Evolutionary conservation across 2,888 invertebrate genomes (phyloP).

Genomic region (Onchidella celtica): DNA sequence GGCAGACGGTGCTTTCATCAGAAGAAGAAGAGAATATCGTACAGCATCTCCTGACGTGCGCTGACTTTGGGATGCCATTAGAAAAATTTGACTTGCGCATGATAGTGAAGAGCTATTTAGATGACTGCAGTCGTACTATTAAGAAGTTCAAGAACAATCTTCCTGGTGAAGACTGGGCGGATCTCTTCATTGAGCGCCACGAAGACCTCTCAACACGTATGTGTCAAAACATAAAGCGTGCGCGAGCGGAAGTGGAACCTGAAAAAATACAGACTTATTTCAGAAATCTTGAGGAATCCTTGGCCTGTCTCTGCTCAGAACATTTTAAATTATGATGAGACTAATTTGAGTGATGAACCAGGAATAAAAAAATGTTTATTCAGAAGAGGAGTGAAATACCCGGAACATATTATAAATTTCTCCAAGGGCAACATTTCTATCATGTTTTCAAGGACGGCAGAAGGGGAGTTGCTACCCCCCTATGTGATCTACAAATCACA

Average conservation of each 20-base stretch:
- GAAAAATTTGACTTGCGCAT: conserved; percentile 37
- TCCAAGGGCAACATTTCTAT: conserved; percentile 73
- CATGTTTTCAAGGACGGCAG: conserved; percentile 79
- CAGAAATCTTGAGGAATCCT: conserved; percentile 9
- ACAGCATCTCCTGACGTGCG: conserved; percentile 9
- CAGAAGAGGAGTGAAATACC: conserved; percentile 57
- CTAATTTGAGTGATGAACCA: conserved; percentile 77
- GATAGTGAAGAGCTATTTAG: conserved; percentile 16
- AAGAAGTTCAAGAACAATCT: neutral
- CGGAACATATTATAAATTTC: conserved; percentile 75
- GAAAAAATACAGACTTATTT: conserved; percentile 5
- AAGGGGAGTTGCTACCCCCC: conserved; percentile 75
- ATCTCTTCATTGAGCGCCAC: neutral
- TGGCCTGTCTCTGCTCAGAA: conserved; percentile 53
- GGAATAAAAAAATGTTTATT: conserved; percentile 60
- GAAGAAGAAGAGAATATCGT: conserved; percentile 29
- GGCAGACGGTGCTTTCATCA: conserved; percentile 1
- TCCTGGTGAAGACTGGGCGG: conserved; percentile 22
- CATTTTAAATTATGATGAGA: conserved; percentile 76
- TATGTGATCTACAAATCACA: conserved; percentile 69
- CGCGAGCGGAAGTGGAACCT: neutral
- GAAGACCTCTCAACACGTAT: neutral
- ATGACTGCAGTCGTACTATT: neutral
- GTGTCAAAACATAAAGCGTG: conserved; percentile 36
- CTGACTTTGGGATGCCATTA: conserved; percentile 48